Evolutionary conservation across 2,113 vertebrate genomes (phyloP), one percentile per base, ranked within the genome.

Genomic region (Nansenia antarctica): DNA sequence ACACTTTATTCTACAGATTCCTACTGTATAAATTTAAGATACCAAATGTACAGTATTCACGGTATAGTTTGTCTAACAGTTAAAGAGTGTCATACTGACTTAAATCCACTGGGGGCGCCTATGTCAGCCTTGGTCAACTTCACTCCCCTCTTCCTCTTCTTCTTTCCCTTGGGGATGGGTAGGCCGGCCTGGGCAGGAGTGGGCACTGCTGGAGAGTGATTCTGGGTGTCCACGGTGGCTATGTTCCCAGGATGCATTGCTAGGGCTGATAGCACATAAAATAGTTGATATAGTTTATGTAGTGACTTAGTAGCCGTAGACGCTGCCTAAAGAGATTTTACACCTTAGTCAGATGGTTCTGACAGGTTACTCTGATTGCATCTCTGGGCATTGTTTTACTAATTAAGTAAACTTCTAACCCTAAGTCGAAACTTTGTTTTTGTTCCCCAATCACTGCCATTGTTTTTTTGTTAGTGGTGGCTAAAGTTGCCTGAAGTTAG

Each of bases 111-210:
- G 0, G 93, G 93, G 30, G 93, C 91, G 4, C 93, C 92, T 0
- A 94, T 94, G 68, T 94, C 93, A 0, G 93, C 91, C 55, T 94
- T 94, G 32, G 89, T 92, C 67, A 93, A 88, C 73, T 92, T 93
- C 31, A 55, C 47, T 2, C 58, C 59, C 30, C 83, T 85, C 35
- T 85, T 93, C 72, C 91, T 93, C 18, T 85, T 89, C 45, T 91
- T 93, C 81, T 93, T 93, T 58, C 72, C 52, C 45, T 82, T 71
- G 66, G 3, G 26, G 29, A 6, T 89, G 77, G 1, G 81, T 62
- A 6, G 87, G 89, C 4, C 74, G 72, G 9, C 54, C 11, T 20
- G 74, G 27, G 0, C 89, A 84, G 24, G 91, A 90, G 62, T 93
- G 92, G 9, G 90, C 35, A 88, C 91, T 3, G 85, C 82, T 0